phyloP scores from a whole-genome alignment of 2,113 vertebrate species.

The Empidonax alnorum region DNA sequence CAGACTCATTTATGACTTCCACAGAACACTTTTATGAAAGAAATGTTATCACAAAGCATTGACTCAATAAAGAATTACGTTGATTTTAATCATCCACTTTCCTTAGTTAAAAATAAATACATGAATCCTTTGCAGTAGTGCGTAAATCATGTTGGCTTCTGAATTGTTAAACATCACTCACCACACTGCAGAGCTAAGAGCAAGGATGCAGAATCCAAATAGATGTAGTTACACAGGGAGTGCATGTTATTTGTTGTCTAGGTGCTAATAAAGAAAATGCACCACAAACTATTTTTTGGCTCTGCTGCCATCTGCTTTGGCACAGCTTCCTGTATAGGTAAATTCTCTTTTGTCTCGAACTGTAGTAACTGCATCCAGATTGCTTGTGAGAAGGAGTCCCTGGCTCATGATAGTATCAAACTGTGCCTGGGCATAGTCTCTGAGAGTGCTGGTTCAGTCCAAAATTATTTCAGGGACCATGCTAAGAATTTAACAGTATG shows the following conservation, averaged over 20 bases:
- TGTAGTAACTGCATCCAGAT: background rate
- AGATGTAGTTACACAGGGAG: background rate
- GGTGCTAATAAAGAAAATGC: background rate
- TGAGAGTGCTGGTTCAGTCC: background rate
- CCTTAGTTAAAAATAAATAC: slow-evolving; percentile 27
- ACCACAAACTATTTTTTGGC: background rate
- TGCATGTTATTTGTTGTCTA: background rate
- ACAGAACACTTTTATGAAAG: slow-evolving; percentile 1
- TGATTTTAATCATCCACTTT: slow-evolving; percentile 5
- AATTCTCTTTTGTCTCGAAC: background rate
- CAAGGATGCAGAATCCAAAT: slow-evolving; percentile 18
- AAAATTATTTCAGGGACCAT: background rate
- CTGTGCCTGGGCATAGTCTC: background rate
- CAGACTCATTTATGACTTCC: background rate
- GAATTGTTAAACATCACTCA: background rate
- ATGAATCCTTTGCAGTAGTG: background rate
- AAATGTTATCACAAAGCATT: slow-evolving; percentile 45
- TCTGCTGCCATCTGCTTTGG: background rate
- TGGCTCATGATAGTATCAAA: background rate
- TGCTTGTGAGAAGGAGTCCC: background rate
- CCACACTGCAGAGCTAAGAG: slow-evolving; percentile 12
- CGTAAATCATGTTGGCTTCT: slow-evolving; percentile 4
- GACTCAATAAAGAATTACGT: slow-evolving; percentile 46
- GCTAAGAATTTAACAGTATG: background rate
- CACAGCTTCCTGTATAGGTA: background rate